Evolutionary conservation across 2,797 vertebrate species (phyloP).

Genomic region (Prionace glauca): DNA sequence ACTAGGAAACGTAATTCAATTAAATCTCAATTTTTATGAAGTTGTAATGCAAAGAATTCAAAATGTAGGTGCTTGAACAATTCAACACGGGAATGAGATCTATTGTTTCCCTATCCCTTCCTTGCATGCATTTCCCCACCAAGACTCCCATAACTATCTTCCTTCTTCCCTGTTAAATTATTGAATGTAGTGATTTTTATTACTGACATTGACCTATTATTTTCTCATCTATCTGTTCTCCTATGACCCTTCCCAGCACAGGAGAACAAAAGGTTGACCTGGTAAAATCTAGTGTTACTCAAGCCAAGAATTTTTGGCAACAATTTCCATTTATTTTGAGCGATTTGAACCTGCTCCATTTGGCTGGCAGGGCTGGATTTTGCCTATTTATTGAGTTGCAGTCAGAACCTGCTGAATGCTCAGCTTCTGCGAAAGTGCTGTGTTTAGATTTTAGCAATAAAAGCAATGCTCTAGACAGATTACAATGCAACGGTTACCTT

Average conservation of each 20-base stretch:
- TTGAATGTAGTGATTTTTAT: not conserved
- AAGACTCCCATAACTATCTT: not conserved
- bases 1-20: not conserved
- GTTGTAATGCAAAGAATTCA: not conserved
- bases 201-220: not conserved
- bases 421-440: conserved; percentile 48
- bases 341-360: conserved; percentile 46
- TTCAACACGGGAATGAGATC: not conserved
- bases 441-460: conserved; percentile 44
- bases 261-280: not conserved
- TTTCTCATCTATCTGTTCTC: not conserved
- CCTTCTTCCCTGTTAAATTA: not conserved
- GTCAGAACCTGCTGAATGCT: conserved; percentile 47
- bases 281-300: not conserved
- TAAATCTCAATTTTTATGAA: not conserved
- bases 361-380: conserved; percentile 51
- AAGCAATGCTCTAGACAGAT: conserved; percentile 41
- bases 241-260: not conserved
- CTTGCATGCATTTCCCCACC: not conserved
- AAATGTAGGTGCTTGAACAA: not conserved
- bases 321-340: conserved; percentile 44
- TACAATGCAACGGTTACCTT: conserved; percentile 44
- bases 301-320: conserved; percentile 53
- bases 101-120: not conserved
- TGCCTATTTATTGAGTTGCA: conserved; percentile 48